These are phyloP conservation scores for Rhynchomys soricoides DNA, from an alignment of 2,113 vertebrate species.

Conservation along the genomic window DNA sequence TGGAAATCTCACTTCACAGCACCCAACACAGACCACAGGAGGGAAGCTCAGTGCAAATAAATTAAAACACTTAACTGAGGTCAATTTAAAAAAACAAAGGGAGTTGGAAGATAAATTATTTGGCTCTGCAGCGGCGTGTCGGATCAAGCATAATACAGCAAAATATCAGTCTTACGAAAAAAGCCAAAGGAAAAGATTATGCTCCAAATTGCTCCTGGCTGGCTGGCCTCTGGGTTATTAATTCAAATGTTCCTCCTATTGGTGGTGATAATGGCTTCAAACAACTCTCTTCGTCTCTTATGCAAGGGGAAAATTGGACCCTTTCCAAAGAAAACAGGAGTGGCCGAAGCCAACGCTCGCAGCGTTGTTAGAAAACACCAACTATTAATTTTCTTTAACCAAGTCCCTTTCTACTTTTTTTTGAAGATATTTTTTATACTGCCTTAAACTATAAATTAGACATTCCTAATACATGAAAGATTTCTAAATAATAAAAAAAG, in stretches of 20 bases:
- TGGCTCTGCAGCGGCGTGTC: slow-evolving; percentile 52
- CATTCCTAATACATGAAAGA: slow-evolving; percentile 34
- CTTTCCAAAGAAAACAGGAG: slow-evolving; percentile 79
- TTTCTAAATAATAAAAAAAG: slow-evolving; percentile 57
- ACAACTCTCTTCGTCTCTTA: slow-evolving; percentile 78
- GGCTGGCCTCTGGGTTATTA: slow-evolving; percentile 78
- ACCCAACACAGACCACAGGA: slow-evolving; percentile 40
- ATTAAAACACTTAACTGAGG: slow-evolving; percentile 63
- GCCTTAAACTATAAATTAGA: slow-evolving; percentile 65
- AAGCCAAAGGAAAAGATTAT: slow-evolving; percentile 79
- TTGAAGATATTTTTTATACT: slow-evolving; percentile 67
- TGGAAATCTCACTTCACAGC: background rate
- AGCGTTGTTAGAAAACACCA: slow-evolving; percentile 77
- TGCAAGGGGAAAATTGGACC: slow-evolving; percentile 71
- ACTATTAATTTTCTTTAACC: slow-evolving; percentile 78
- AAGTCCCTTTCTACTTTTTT: slow-evolving; percentile 73
- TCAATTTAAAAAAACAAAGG: slow-evolving; percentile 68
- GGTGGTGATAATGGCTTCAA: slow-evolving; percentile 80
- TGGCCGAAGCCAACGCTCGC: slow-evolving; percentile 78
- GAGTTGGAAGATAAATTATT: slow-evolving; percentile 72
- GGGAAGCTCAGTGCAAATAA: slow-evolving; percentile 57
- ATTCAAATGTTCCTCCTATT: slow-evolving; percentile 81
- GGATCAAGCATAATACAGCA: slow-evolving; percentile 61
- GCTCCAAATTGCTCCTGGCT: slow-evolving; percentile 79
- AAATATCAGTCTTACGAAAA: slow-evolving; percentile 74